phyloP scores from a whole-genome alignment of 2,888 invertebrate genomes.

The Carterocephalus palaemon region DNA sequence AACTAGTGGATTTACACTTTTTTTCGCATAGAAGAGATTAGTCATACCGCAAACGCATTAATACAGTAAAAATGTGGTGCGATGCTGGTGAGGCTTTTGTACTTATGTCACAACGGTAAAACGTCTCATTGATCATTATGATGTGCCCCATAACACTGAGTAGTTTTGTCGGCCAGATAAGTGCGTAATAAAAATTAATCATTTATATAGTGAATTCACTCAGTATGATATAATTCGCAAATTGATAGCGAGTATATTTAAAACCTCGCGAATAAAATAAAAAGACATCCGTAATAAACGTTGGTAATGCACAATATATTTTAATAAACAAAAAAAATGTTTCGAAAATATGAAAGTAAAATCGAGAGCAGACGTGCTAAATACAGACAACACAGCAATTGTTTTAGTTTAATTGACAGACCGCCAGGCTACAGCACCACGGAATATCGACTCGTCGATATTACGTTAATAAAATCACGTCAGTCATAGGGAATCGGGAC shows the following conservation, averaged over 20 bases:
- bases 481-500: slow-evolving; percentile 74
- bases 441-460: slow-evolving; percentile 55
- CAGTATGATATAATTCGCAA: too few species aligned
- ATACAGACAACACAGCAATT: slow-evolving; percentile 4
- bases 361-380: too few species aligned
- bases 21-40: slow-evolving; percentile 66
- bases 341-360: too few species aligned
- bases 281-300: too few species aligned
- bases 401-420: slow-evolving; percentile 17
- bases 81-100: neutral
- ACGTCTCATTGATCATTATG: neutral
- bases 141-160: neutral
- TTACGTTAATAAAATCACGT: slow-evolving; percentile 74
- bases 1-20: slow-evolving; percentile 64
- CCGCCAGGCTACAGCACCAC: slow-evolving; percentile 11
- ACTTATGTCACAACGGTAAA: slow-evolving; percentile 14
- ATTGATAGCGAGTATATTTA: too few species aligned
- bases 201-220: too few species aligned
- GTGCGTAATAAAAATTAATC: too few species aligned
- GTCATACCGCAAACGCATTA: slow-evolving; percentile 37
- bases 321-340: too few species aligned
- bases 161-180: too few species aligned
- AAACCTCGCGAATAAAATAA: too few species aligned
- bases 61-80: slow-evolving; percentile 19
- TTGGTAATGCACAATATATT: too few species aligned